Percentiles rank a stretch among this genome's conserved stretches.
phyloP scores from a whole-genome alignment of 2,797 vertebrate genomes.

The Oceanodroma leucorhoa region DNA sequence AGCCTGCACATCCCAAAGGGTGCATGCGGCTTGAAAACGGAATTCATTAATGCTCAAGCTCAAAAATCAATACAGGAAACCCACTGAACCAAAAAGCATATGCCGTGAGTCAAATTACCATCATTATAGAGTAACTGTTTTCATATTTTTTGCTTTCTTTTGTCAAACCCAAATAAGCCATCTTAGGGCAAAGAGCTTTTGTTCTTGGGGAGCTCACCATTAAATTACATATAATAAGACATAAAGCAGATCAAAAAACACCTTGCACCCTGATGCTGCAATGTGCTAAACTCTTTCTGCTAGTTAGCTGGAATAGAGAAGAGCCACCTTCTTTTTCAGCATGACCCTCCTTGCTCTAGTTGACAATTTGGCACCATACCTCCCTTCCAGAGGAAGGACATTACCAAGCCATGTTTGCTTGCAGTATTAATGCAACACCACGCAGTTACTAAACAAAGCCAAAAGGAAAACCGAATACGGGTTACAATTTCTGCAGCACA shows the following conservation, averaged over 20 bases:
- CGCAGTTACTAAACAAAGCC: rapidly evolving
- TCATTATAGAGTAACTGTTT: conserved; percentile 26
- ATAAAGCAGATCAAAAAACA: not conserved
- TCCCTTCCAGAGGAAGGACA: not conserved
- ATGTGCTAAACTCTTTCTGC: not conserved
- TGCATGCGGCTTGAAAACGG: not conserved
- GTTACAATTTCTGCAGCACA: not conserved
- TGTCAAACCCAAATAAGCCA: not conserved
- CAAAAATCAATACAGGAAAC: conserved; percentile 56
- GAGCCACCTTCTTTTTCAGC: not conserved
- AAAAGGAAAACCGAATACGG: not conserved
- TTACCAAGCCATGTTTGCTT: not conserved
- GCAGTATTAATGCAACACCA: not conserved
- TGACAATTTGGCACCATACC: not conserved
- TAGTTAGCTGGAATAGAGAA: not conserved
- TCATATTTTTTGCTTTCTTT: not conserved
- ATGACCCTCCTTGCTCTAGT: not conserved
- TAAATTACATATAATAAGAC: not conserved
- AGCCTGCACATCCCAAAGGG: conserved; percentile 28
- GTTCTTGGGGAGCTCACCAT: not conserved
- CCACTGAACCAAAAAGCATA: conserved; percentile 39
- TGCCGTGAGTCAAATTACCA: conserved; percentile 38
- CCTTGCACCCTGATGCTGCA: not conserved
- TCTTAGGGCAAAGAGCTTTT: not conserved
- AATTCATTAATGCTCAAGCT: conserved; percentile 63